A percentile compares a stretch with the other conserved stretches of the same genome.
These are phyloP conservation scores for Macrotrachela quadricornifera DNA, from an alignment of 1,140 invertebrate species.

Conservation along the genomic window DNA sequence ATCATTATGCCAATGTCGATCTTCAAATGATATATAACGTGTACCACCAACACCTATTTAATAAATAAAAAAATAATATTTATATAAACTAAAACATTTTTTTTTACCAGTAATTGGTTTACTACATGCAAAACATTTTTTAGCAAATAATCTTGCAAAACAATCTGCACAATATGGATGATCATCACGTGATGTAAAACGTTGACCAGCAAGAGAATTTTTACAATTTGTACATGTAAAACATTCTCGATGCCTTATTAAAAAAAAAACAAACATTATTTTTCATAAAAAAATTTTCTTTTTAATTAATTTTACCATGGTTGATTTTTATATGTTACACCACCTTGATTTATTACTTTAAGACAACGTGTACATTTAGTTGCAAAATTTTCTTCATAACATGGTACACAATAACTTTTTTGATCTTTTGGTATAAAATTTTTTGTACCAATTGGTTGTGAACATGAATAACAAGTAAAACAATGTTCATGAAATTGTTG, in stretches of 20 bases:
- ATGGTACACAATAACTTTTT: conserved; percentile 92
- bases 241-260: conserved; percentile 83
- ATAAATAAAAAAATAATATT: too few species aligned
- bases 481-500: conserved; percentile 99
- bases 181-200: conserved; percentile 91
- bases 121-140: conserved; percentile 80
- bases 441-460: conserved; percentile 89
- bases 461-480: conserved; percentile 92
- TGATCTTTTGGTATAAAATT: conserved; percentile 96
- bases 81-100: too few species aligned
- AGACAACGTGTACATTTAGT: conserved; percentile 75
- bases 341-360: conserved; percentile 92
- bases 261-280: too few species aligned
- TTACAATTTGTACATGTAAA: conserved; percentile 93
- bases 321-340: conserved; percentile 97
- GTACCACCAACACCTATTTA: conserved; percentile 75
- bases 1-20: conserved; percentile 98
- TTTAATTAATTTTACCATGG: conserved; percentile 41
- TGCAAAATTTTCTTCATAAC: conserved; percentile 97
- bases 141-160: conserved; percentile 92
- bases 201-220: conserved; percentile 77
- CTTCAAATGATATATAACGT: conserved; percentile 96
- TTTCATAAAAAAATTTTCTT: too few species aligned
- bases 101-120: conserved; percentile 81
- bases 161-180: conserved; percentile 98